Evolutionary conservation across 2,113 vertebrate genomes (phyloP), one percentile per base, ranked within the genome.

Genomic region (Cynopterus brachyotis): DNA sequence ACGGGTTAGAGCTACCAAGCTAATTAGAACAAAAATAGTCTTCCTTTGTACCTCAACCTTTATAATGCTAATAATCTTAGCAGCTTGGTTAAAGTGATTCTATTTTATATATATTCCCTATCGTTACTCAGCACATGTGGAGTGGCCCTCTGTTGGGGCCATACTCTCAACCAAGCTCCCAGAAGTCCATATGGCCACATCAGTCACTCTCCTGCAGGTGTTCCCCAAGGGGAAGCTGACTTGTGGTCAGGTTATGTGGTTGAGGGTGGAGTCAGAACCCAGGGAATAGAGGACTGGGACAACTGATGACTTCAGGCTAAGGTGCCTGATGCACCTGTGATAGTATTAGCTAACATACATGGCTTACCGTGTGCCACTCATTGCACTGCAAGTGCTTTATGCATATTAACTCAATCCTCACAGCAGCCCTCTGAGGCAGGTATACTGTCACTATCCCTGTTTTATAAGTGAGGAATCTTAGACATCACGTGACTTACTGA

Each of bases 321-420:
- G 6, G 6, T 73, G 7, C 35, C 47, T 26, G 62, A 8, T 62
- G 20, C 2, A 2, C 20, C 16, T 3, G 0, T 20, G 30, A 2
- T 28, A 2, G 60, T 30, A 20, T 24, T 15, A 50, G 35, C 19
- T 55, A 8, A 53, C 67, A 20, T 11, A 5, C 0, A 5, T 5
- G 32, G 72, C 50, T 47, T 47, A 1, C 64, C 0, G 0, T 2
- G 40, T 20, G 40, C 75, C 1, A 0, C 62, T 28, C 12, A 1
- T 55, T 5, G 0, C 16, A 5, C 16, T 19, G 1, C 47, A 28
- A 22, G 35, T 28, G 47, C 28, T 42, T 32, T 59, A 13, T 40
- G 26, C 4, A 0, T n/a, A 10, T 45, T n/a, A 17, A 17, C 4
- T n/a, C 26, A 28, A 22, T 47, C 37, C n/a, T 67, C 6, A 2